Conservation (phyloP, 2,888 invertebrate species). For the Monopis laevigella region DNA sequence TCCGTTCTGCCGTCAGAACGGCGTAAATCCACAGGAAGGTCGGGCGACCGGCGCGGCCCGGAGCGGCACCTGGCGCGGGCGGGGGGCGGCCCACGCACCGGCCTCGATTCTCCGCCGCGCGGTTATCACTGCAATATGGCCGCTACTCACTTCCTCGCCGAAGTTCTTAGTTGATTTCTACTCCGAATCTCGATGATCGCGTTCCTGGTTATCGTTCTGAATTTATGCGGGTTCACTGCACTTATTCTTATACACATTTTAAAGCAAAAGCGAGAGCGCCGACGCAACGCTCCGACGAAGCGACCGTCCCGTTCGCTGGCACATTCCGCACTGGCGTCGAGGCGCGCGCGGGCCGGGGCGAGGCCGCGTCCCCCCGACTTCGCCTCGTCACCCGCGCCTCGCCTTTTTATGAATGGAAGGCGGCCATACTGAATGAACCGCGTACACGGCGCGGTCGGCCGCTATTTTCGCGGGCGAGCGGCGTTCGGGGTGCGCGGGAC, state of each 20-base stretch:
- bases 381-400: conserved; percentile 54
- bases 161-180: conserved; percentile 68
- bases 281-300: conserved; percentile 69
- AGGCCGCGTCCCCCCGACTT: conserved; percentile 62
- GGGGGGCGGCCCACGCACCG: conserved; percentile 68
- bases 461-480: conserved; percentile 63
- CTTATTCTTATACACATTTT: conserved; percentile 69
- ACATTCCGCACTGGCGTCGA: conserved; percentile 67
- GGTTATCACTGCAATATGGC: conserved; percentile 69
- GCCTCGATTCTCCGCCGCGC: conserved; percentile 68
- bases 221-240: conserved; percentile 67
- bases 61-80: conserved; percentile 58
- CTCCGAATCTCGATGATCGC: conserved; percentile 65
- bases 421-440: conserved; percentile 78
- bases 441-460: conserved; percentile 68
- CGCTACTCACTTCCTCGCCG: conserved; percentile 69
- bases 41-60: conserved; percentile 71
- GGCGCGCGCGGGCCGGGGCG: conserved; percentile 53
- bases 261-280: conserved; percentile 68
- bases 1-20: conserved; percentile 57
- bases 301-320: conserved; percentile 67
- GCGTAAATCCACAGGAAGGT: conserved; percentile 68
- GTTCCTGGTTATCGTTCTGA: conserved; percentile 64
- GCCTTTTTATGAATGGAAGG: conserved; percentile 78
- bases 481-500: conserved; percentile 51